phyloP scores from a whole-genome alignment of 2,888 invertebrate genomes.

The Drosophila pegasa region DNA sequence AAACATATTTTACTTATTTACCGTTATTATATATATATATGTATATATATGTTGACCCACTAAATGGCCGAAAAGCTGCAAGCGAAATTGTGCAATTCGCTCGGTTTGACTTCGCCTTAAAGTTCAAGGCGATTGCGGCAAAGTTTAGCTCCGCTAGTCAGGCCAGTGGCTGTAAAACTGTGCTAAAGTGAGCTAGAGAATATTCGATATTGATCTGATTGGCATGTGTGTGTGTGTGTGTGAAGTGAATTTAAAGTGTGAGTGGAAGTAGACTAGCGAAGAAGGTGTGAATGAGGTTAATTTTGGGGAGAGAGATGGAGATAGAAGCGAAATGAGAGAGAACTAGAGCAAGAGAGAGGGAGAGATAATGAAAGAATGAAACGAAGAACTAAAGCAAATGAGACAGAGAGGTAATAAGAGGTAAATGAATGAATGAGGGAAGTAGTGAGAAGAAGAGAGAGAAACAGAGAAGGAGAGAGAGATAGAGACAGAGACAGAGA shows the following conservation, averaged over 20 bases:
- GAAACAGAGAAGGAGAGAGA: neutral
- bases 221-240: neutral
- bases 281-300: neutral
- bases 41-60: constrained; percentile 40
- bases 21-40: constrained; percentile 11
- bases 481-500: neutral
- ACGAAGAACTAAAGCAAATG: too few relatives aligned
- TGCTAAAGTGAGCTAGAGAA: neutral
- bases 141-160: constrained; percentile 29
- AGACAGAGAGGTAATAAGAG: neutral
- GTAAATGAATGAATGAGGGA: too few relatives aligned
- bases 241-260: neutral
- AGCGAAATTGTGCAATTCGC: constrained; percentile 13
- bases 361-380: neutral
- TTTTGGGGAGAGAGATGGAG: neutral
- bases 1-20: constrained; percentile 7
- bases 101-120: constrained; percentile 13
- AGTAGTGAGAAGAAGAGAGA: neutral
- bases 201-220: neutral
- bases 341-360: neutral
- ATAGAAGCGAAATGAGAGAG: too few relatives aligned
- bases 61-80: constrained; percentile 12
- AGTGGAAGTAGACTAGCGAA: too few relatives aligned
- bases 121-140: constrained; percentile 38
- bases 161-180: constrained; percentile 13